These are phyloP conservation scores for human DNA, from an alignment of 2,113 vertebrate species.

Conservation along the genomic window DNA sequence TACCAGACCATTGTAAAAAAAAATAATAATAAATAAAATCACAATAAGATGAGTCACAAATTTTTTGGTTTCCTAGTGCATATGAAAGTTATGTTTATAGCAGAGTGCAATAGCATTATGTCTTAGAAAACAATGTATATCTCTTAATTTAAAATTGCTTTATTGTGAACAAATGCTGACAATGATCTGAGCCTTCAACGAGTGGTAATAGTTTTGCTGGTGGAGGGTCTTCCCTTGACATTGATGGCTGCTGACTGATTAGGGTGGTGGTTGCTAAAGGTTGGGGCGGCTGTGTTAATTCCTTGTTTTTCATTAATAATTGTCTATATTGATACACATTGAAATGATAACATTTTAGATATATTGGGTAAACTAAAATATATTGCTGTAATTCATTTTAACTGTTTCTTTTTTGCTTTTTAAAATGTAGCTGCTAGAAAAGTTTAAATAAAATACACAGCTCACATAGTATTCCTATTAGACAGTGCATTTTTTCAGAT, in stretches of 20 bases:
- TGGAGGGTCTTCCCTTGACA: neutral
- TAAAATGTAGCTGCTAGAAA: too few relatives aligned
- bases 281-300: neutral
- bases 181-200: neutral
- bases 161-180: neutral
- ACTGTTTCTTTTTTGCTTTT: too few relatives aligned
- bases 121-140: neutral
- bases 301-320: too few relatives aligned
- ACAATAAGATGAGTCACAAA: neutral
- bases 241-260: neutral
- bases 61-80: neutral
- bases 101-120: neutral
- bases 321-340: too few relatives aligned
- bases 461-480: too few relatives aligned
- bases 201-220: neutral
- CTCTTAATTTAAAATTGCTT: neutral
- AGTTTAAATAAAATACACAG: too few relatives aligned
- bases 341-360: too few relatives aligned
- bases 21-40: neutral
- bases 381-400: too few relatives aligned
- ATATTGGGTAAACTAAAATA: too few relatives aligned
- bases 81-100: neutral
- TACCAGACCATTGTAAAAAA: neutral
- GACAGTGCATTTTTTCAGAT: too few relatives aligned
- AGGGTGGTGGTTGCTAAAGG: neutral